Evolutionary conservation across 2,888 invertebrate species (phyloP).

Genomic region (Sinodicranocentrus sp.): DNA sequence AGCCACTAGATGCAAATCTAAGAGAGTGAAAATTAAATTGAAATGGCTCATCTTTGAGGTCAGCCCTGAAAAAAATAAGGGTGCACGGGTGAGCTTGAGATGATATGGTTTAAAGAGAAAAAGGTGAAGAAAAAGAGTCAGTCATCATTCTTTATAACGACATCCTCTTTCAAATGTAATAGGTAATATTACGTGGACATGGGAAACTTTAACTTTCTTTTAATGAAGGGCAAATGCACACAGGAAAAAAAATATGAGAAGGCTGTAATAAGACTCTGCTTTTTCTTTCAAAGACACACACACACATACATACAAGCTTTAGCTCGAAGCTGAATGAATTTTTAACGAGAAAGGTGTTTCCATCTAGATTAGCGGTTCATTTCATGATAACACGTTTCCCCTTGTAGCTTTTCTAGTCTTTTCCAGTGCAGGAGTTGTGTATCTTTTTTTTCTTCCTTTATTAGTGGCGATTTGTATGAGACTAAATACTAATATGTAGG

Average conservation of each 20-base stretch:
- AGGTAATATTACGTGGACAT: background rate
- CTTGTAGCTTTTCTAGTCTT: too few species aligned
- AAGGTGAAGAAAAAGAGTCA: background rate
- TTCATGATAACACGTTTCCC: too few species aligned
- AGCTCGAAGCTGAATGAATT: background rate
- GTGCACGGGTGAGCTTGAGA: background rate
- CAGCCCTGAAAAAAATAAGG: conserved; percentile 1
- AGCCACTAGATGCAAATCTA: conserved; percentile 64
- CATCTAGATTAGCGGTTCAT: too few species aligned
- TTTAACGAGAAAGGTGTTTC: background rate
- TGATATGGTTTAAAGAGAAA: too few species aligned
- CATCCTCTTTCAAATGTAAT: background rate
- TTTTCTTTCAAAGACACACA: too few species aligned
- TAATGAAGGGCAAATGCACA: background rate
- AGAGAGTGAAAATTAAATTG: conserved; percentile 57
- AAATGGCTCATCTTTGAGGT: conserved; percentile 52
- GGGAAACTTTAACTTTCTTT: background rate
- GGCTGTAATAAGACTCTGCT: too few species aligned
- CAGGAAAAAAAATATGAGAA: too few species aligned
- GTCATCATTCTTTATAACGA: background rate
- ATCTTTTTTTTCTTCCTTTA: too few species aligned
- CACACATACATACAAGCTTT: too few species aligned
- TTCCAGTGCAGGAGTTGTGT: too few species aligned
- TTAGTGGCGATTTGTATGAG: too few species aligned
- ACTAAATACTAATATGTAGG: too few species aligned